Base-by-base conservation (phyloP, 2,797 vertebrate genomes). In the Smutsia temminckii region DNA sequence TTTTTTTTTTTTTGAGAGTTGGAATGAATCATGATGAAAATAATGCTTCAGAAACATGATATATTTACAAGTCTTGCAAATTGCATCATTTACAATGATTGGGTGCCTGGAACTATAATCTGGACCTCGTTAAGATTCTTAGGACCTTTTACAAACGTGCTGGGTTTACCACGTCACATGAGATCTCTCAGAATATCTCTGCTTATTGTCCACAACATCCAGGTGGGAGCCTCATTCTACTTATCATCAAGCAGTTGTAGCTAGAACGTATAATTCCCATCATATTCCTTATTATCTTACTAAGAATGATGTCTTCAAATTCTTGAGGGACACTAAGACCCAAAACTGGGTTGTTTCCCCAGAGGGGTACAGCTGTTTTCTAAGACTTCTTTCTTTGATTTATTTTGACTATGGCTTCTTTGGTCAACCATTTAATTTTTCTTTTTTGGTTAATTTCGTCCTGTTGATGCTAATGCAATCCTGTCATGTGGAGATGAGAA, bases 401-500 rank as follows among this genome's bases (percentile, higher is more conserved):
- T 94, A 66, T 87, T 95, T 25, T 61, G 32, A 53, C 63, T 81
- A 16, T 59, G 89, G 93, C 81, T 91, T 94, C 96, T 95, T 68
- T 93, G 97, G 88, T 96, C 95, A 98, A 88, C 92, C 1, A 51
- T 94, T 91, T 66, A 90, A 46, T 69, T 87, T 86, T 83, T 46
- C 68, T 32, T 59, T 66, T 7, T 64, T 95, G 23, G 95, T 92
- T 97, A 42, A 16, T 53, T 97, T 95, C 85, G 86, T 97, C 85
- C 83, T 69, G 92, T 92, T 96, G 85, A 83, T 88, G 96, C 69
- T n/a, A 53, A 88, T 40, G 79, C 0, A 32, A 71, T 97, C 69
- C 96, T 95, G 84, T 92, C 75, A 93, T 96, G 93, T 96, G 96
- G 94, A 97, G 97, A 98, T 96, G 94, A 98, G 94, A 96, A 97